Evolutionary conservation across 2,797 vertebrate species (phyloP).

Genomic region (Oryzias dopingdopingensis): DNA sequence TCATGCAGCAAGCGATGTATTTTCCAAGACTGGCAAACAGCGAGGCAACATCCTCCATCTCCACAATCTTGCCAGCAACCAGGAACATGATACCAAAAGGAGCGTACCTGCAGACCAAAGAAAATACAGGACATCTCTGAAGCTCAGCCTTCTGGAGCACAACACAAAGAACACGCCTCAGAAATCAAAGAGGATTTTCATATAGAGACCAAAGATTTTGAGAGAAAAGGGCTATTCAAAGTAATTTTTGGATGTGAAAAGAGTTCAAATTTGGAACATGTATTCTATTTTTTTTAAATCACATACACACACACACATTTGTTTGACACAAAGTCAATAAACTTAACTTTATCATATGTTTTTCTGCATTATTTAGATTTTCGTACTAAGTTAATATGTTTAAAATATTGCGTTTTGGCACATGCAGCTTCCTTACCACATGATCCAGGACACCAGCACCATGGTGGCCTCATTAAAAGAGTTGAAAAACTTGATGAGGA

Average conservation of each 20-base stretch:
- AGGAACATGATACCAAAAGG: slow-evolving; percentile 92
- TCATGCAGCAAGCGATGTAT: slow-evolving; percentile 86
- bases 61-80: slow-evolving; percentile 87
- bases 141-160: not conserved
- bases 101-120: slow-evolving; percentile 79
- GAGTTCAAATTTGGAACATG: too few species aligned
- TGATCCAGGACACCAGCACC: slow-evolving; percentile 98
- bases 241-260: too few species aligned
- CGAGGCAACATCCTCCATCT: slow-evolving; percentile 80
- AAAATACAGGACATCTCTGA: not conserved
- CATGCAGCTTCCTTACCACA: slow-evolving; percentile 84
- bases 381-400: not conserved
- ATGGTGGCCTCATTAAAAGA: slow-evolving; percentile 98
- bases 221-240: not conserved
- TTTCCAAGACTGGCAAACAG: slow-evolving; percentile 87
- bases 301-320: not conserved
- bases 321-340: not conserved
- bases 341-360: not conserved
- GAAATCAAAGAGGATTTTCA: not conserved
- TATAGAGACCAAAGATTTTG: not conserved
- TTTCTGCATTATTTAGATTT: not conserved
- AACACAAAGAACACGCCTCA: not conserved
- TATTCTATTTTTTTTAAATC: not conserved
- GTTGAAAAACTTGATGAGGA: slow-evolving; percentile 91
- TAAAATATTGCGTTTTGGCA: not conserved